Conservation (phyloP, 2,888 invertebrate genomes). For the Meganola albula region DNA sequence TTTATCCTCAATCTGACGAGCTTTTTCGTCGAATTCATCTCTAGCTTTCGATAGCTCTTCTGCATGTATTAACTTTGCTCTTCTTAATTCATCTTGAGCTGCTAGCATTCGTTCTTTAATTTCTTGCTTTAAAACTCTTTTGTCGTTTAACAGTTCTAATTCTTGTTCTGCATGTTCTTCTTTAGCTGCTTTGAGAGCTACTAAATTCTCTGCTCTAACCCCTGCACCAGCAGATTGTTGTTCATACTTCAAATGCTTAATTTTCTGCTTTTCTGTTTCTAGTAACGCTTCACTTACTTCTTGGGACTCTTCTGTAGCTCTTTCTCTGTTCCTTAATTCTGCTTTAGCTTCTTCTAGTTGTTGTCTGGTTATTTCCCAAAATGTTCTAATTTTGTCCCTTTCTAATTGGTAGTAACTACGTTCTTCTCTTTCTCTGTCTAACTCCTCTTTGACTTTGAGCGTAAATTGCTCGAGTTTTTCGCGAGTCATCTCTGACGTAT, state of each 20-base stretch:
- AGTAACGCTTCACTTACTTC: slow-evolving; percentile 92
- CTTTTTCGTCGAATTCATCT: slow-evolving; percentile 66
- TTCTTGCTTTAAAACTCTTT: slow-evolving; percentile 80
- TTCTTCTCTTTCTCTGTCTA: slow-evolving; percentile 96
- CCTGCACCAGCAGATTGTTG: slow-evolving; percentile 91
- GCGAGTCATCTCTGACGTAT: slow-evolving; percentile 93
- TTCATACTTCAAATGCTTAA: slow-evolving; percentile 94
- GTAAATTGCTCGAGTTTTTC: slow-evolving; percentile 95
- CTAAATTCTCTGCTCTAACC: slow-evolving; percentile 89
- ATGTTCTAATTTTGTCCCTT: slow-evolving; percentile 94
- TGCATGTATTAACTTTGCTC: slow-evolving; percentile 85
- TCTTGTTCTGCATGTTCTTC: slow-evolving; percentile 89
- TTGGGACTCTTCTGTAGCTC: slow-evolving; percentile 91
- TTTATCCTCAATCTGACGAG: slow-evolving; percentile 75
- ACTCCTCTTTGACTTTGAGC: slow-evolving; percentile 89
- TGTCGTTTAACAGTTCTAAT: slow-evolving; percentile 85
- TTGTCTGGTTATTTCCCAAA: slow-evolving; percentile 96
- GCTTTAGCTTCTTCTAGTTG: slow-evolving; percentile 92
- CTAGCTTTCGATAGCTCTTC: slow-evolving; percentile 82
- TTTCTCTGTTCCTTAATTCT: slow-evolving; percentile 80
- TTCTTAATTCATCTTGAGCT: slow-evolving; percentile 84
- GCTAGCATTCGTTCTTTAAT: slow-evolving; percentile 83
- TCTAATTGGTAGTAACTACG: slow-evolving; percentile 97
- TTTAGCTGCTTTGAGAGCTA: slow-evolving; percentile 88
- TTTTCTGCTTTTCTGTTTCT: slow-evolving; percentile 93